Base-by-base conservation (phyloP, 1,140 invertebrate species). In the Medauroidea extradentata region DNA sequence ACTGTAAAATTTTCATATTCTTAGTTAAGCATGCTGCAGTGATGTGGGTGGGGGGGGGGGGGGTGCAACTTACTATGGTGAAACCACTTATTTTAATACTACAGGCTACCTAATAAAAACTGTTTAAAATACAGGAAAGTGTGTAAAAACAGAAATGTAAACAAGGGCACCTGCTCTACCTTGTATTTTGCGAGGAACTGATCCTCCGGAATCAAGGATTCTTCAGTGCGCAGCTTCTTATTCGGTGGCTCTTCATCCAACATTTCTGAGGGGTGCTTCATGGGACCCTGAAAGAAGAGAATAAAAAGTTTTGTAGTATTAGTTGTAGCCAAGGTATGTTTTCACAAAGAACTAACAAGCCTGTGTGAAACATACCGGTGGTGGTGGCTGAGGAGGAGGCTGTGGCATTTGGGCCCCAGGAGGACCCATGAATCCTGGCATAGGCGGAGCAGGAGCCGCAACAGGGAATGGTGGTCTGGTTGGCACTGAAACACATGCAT, bases 161-260 rank as follows among this genome's bases (percentile, higher is more conserved):
- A n/a, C 34, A 56, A 68, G 39, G 25, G 13, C n/a, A n/a, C n/a
- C n/a, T n/a, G n/a, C n/a, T n/a, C 5, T 59, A 65, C 62, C 63
- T 62, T 64, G 63, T 90, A 83, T 61, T 84, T 83, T 14, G 84
- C 78, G 18, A 95, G 72, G 79, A 93, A 97, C 19, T 87, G 80
- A 60, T 83, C 79, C 77, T 99, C 96, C 0, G 94, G 89, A 61
- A 98, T 86, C 0, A 99, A 79, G 25, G 88, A 86, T 68, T 98
- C 96, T 77, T 99, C 96, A 0, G 92, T 94, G 54, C 94, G 86
- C 34, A 88, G 72, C 72, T 94, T 91, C 75, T 99, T 99, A 16
- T 85, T 78, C 0, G 88, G 83, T 1, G 95, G 93, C 71, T 94
- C 94, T 54, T 96, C 93, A 25, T 90, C 88, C 34, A 75, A 67